These are phyloP conservation scores for Syngnathus rostellatus DNA, from an alignment of 2,797 vertebrate species.

Conservation along the genomic window DNA sequence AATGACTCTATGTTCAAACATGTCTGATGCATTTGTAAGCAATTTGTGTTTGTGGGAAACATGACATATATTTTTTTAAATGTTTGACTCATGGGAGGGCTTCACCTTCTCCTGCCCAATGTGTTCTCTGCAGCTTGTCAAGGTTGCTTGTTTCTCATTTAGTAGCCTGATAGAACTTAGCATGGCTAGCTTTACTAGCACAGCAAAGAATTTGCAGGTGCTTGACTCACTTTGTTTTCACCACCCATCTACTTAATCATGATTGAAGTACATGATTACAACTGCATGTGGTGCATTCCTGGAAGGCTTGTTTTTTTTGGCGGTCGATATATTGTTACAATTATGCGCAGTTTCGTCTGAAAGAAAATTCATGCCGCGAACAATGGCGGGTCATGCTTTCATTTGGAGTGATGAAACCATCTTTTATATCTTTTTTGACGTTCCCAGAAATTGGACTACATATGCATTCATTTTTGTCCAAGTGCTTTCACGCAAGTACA, in stretches of 20 bases:
- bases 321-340: neutral
- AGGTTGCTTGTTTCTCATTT: neutral
- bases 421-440: neutral
- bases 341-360: neutral
- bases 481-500: neutral
- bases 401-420: neutral
- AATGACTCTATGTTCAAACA: too few species aligned
- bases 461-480: neutral
- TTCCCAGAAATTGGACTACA: neutral
- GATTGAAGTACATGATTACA: neutral
- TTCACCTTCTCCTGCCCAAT: too few species aligned
- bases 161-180: neutral
- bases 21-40: too few species aligned
- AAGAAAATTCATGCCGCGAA: neutral
- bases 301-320: neutral
- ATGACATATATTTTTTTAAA: too few species aligned
- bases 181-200: neutral
- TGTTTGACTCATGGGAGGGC: too few species aligned
- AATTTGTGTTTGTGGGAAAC: too few species aligned
- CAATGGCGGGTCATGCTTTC: neutral
- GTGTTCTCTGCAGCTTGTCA: too few species aligned
- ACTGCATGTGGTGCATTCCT: neutral
- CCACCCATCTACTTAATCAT: neutral
- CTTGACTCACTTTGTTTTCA: neutral
- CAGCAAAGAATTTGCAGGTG: neutral